Base-by-base conservation (phyloP, 2,797 vertebrate species). In the Spheniscus humboldti region DNA sequence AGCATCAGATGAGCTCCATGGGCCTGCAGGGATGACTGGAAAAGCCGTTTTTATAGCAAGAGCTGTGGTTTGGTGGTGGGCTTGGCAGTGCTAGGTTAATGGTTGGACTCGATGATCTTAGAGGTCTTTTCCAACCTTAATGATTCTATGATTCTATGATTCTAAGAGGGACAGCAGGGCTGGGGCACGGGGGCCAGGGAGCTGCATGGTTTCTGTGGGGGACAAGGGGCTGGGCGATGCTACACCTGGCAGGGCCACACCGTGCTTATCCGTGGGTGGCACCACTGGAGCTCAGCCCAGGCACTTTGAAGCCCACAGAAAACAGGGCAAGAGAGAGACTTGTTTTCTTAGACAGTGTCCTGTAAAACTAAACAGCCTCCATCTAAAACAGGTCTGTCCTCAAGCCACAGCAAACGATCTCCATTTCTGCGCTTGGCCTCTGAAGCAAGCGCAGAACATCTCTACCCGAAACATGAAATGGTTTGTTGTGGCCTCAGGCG, bases 1-100 rank as follows among this genome's bases (percentile, higher is more conserved):
- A 50, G 62, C 28, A 3, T 4, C 47, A 24, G 43, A 8, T 0
- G 5, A 74, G 79, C 75, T 59, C 67, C 1, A 0, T 0, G 19
- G 50, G 33, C 41, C 25, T 20, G 33, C 28, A 6, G 41, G 66
- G 60, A 64, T 0, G 10, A 24, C 57, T 63, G 50, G 50, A 45
- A 67, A 71, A 55, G 31, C 8, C 27, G 30, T 24, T 4, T 17
- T 14, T 55, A 35, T 52, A 67, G 10, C 27, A 41, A 28, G 45
- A 83, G 57, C 71, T 50, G 66, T 6, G 35, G 35, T 35, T 35
- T 35, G 35, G 35, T 35, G 35, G 35, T 35, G 35, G 35, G 35
- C 35, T 35, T 35, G 35, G 35, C 35, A 35, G 35, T 35, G 35
- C 35, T 35, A 35, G 35, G 35, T 35, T 35, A 35, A 35, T 35